Percentiles rank a stretch among this genome's conserved stretches.
These are phyloP conservation scores for Mellilla xanthometata DNA, from an alignment of 2,888 invertebrate species.

Conservation along the genomic window DNA sequence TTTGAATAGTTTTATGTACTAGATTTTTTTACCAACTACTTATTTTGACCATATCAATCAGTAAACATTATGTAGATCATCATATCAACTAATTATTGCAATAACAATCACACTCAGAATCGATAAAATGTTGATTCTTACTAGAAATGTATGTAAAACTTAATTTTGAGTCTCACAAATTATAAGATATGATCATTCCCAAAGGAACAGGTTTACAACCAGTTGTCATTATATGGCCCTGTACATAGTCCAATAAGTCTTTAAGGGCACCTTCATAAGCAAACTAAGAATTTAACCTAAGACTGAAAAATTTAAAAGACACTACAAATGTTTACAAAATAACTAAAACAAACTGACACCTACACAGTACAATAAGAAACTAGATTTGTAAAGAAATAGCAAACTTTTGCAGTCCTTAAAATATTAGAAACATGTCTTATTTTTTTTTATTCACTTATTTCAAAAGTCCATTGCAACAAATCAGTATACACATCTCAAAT, in stretches of 20 bases:
- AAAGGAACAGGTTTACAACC: constrained; percentile 34
- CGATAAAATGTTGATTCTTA: constrained; percentile 53
- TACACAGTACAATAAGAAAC: constrained; percentile 50
- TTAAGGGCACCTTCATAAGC: constrained; percentile 32
- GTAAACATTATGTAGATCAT: constrained; percentile 5
- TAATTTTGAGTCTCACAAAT: constrained; percentile 43
- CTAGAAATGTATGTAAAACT: constrained; percentile 49
- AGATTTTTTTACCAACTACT: constrained; percentile 6
- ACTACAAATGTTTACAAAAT: constrained; percentile 44
- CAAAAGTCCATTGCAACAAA: constrained; percentile 54
- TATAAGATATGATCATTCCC: constrained; percentile 18
- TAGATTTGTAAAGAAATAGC: constrained; percentile 66
- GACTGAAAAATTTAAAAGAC: constrained; percentile 45
- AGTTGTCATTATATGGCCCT: constrained; percentile 47
- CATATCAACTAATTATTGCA: not conserved
- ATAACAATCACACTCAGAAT: constrained; percentile 32
- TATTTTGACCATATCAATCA: constrained; percentile 8
- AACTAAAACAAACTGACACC: constrained; percentile 49
- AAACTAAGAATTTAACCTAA: constrained; percentile 21
- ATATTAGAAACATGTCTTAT: constrained; percentile 52
- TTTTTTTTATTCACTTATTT: constrained; percentile 60
- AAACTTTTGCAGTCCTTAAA: constrained; percentile 72
- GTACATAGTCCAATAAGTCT: constrained; percentile 43
- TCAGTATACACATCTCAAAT: constrained; percentile 41
- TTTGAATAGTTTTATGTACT: too few species aligned